Evolutionary conservation across 2,888 invertebrate genomes (phyloP), one percentile per base, ranked within the genome.

Genomic region (Drosophila limbata): DNA sequence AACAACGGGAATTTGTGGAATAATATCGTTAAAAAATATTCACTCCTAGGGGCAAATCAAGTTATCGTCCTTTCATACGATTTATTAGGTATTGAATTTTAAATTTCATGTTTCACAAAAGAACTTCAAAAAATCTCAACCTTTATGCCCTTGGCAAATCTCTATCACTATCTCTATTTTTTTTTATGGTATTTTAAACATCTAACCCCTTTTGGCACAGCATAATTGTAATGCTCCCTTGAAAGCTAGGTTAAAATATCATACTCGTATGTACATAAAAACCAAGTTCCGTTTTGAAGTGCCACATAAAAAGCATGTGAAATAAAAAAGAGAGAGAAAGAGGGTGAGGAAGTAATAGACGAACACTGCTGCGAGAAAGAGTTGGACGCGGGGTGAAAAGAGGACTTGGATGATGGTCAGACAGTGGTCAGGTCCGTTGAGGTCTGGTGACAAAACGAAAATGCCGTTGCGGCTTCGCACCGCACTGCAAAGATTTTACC

Each of bases 401-500:
- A 6, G 33, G 11, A 52, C 31, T 40, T 53, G 70, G 60, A 21
- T 63, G 55, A 63, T 67, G 72, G 76, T 67, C 75, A 72, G 68
- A 64, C 63, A 56, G 60, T 42, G 72, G 76, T 75, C 60, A 47
- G 60, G 56, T 65, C 42, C 31, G 39, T 51, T 62, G 51, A 57
- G 69, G 60, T 65, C 50, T 64, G 77, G 67, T 77, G 77, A 77
- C 77, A 74, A 64, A 77, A 77, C 60, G 69, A 73, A 64, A 77
- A 62, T 64, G 53, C 51, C 57, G 47, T 70, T 77, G 70, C n/a
- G 73, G 73, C 64, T 73, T 62, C 51, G 50, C 55, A 25, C 64
- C 47, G 64, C 61, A 48, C 60, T 48, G 64, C 77, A 70, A 74
- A 78, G 74, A 68, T 74, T 78, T 72, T 44, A 71, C 75, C 71